Evolutionary conservation across 2,113 vertebrate species (phyloP), one percentile per base, ranked within the genome.

Genomic region (Taurulus bubalis): DNA sequence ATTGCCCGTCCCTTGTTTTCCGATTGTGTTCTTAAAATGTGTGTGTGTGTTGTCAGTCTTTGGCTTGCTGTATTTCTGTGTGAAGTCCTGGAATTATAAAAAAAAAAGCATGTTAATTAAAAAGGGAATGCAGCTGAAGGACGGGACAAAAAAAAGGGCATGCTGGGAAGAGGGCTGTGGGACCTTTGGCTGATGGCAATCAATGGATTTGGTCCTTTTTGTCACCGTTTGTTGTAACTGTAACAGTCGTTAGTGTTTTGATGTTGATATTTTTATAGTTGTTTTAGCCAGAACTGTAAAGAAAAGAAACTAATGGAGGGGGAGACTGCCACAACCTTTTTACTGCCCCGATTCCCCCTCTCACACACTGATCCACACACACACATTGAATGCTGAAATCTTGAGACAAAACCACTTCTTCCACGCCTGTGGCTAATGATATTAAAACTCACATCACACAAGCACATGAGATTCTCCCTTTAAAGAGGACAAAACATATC

Each of bases 41-140:
- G 85, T 91, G 9, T 89, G 85, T 91, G 59, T 86, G 66, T 90
- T 15, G 88, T 91, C 85, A 72, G 79, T 92, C 86, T 86, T 32
- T 84, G 77, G 71, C 86, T 91, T 85, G 80, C 89, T 90, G 88
- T 94, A 87, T 88, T 85, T 90, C 90, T 79, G 82, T 91, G 88
- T 91, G 82, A 87, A 84, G 91, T 91, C 80, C 82, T 79, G 90
- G 79, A 82, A 79, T 65, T 85, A 47, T 77, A 12, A 24, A 58
- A 47, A 60, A 76, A 86, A 86, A 82, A 89, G 90, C 87, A 90
- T 91, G 91, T 88, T 88, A 24, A n/a, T 88, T 88, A 67, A 67
- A 79, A 83, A 78, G 53, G 58, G 49, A 86, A 85, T 69, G 79
- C 85, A 86, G 71, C 56, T 4, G 12, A 49, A 15, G 62, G 71